phyloP scores from a whole-genome alignment of 2,113 vertebrate genomes.

The Scomber colias region DNA sequence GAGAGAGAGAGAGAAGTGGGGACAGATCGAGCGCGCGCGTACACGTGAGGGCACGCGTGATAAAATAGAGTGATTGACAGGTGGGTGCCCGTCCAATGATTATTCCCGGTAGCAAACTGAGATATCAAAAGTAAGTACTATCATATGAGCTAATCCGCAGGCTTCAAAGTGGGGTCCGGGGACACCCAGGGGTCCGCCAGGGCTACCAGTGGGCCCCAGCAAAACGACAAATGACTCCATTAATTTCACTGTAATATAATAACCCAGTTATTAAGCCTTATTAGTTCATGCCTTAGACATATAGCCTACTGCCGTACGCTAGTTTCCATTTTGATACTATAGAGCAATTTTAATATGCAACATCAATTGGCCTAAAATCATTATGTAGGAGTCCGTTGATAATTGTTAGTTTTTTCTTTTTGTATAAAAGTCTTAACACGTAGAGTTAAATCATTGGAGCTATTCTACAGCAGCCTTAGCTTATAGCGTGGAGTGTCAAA shows the following conservation, averaged over 20 bases:
- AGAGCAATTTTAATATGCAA: background rate
- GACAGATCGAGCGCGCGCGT: constrained; percentile 14
- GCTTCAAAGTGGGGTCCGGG: constrained; percentile 10
- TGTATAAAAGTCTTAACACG: too few relatives aligned
- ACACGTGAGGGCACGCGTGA: constrained; percentile 35
- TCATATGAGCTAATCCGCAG: constrained; percentile 5
- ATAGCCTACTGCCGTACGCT: background rate
- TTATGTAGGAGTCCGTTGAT: too few relatives aligned
- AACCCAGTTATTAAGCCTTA: background rate
- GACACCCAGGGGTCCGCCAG: constrained; percentile 27
- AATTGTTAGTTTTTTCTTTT: background rate
- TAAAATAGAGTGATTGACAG: constrained; percentile 62
- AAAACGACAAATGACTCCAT: background rate
- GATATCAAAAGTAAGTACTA: constrained; percentile 33
- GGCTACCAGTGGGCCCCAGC: constrained; percentile 2
- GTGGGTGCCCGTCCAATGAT: constrained; percentile 35
- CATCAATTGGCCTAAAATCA: background rate
- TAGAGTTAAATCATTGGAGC: too few relatives aligned
- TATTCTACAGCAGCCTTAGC: background rate
- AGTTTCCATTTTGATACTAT: background rate
- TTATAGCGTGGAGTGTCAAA: background rate
- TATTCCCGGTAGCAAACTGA: constrained; percentile 3
- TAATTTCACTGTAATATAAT: constrained; percentile 7
- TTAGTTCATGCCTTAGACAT: background rate
- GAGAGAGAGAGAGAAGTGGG: background rate